Percentiles rank a stretch among this genome's conserved stretches.
Evolutionary conservation across 2,113 vertebrate genomes (phyloP).

Genomic region (Ellobius talpinus): DNA sequence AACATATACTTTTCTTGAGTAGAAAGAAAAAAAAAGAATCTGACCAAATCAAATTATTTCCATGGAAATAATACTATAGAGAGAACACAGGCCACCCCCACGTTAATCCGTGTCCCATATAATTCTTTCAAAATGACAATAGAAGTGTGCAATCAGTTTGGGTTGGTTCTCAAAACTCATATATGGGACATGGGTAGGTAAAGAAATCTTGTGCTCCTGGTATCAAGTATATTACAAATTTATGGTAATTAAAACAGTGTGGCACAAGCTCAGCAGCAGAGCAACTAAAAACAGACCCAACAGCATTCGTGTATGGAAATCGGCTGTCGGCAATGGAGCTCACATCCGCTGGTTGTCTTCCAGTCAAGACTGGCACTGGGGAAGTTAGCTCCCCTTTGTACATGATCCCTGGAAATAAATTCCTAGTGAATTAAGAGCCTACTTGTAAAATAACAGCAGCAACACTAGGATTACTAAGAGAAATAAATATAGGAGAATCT

Average conservation of each 20-base stretch:
- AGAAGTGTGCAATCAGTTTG: neutral
- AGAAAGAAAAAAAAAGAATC: neutral
- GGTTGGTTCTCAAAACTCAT: neutral
- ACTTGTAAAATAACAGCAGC: neutral
- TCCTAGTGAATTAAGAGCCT: neutral
- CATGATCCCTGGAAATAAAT: neutral
- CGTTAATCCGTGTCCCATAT: no score
- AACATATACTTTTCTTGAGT: neutral
- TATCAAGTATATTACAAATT: conserved; percentile 38
- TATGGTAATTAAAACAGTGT: conserved; percentile 50
- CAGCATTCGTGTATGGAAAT: neutral
- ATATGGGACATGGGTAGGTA: neutral
- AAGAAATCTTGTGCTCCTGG: neutral
- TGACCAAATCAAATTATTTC: neutral
- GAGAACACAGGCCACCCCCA: neutral
- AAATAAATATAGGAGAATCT: neutral
- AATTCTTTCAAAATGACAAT: neutral
- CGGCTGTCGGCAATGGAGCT: neutral
- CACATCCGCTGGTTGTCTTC: neutral
- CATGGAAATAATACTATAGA: neutral
- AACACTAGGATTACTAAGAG: neutral
- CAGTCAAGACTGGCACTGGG: neutral
- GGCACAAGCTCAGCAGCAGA: neutral
- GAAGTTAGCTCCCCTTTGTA: neutral
- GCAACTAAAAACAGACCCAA: conserved; percentile 9